Evolutionary conservation across 2,113 vertebrate species (phyloP).

Genomic region (Jacana jacana): DNA sequence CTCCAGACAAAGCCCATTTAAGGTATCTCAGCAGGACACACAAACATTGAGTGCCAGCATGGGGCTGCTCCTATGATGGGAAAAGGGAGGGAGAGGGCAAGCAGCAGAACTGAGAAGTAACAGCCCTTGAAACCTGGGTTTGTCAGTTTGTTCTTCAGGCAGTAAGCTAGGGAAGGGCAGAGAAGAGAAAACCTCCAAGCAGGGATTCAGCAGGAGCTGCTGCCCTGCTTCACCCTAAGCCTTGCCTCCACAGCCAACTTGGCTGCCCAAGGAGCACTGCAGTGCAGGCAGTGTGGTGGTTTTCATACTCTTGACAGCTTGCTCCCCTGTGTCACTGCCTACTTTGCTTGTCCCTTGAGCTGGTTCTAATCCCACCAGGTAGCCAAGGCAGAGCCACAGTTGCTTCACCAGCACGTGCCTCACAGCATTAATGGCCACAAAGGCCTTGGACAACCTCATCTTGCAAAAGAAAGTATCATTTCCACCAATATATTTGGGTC

Average conservation of each 20-base stretch:
- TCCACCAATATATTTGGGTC: background rate
- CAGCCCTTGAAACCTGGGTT: background rate
- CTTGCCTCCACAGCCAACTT: background rate
- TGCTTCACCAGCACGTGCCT: background rate
- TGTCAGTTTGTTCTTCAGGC: background rate
- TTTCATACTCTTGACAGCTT: background rate
- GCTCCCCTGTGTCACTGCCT: background rate
- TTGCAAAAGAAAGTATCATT: background rate
- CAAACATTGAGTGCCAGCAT: background rate
- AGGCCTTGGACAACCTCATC: background rate
- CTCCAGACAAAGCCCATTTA: background rate
- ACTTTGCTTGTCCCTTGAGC: background rate
- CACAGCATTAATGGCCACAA: background rate
- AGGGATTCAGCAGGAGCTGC: accelerated
- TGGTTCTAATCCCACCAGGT: background rate
- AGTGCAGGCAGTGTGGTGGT: background rate
- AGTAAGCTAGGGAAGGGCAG: background rate
- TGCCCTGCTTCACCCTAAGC: background rate
- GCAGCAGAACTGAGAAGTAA: background rate
- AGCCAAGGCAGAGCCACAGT: background rate
- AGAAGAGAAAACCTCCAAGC: background rate
- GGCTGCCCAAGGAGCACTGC: accelerated
- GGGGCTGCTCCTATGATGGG: background rate
- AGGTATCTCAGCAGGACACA: background rate
- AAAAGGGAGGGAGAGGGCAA: background rate